These are phyloP conservation scores for Notolepis coatsorum DNA, from an alignment of 2,797 vertebrate species.

Conservation along the genomic window DNA sequence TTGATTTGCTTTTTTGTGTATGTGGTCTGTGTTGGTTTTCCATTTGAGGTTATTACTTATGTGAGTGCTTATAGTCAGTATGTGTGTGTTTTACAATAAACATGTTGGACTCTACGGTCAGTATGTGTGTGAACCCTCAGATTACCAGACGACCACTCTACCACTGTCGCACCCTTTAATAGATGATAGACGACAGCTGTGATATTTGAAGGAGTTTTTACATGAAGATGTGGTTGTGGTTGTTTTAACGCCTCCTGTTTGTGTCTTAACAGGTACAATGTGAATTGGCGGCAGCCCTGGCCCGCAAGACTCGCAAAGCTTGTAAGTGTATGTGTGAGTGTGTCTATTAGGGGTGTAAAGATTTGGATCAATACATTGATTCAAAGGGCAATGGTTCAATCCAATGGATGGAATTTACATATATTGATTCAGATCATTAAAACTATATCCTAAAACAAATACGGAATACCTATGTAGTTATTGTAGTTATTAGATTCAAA, in stretches of 20 bases:
- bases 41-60: too few relatives aligned
- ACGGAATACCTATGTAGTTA: too few relatives aligned
- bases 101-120: neutral
- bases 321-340: slow-evolving; percentile 63
- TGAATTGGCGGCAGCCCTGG: slow-evolving; percentile 93
- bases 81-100: neutral
- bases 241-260: neutral
- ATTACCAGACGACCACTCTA: too few relatives aligned
- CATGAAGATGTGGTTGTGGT: neutral
- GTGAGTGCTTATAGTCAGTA: neutral
- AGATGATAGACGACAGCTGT: neutral
- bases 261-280: slow-evolving; percentile 86
- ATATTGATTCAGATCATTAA: too few relatives aligned
- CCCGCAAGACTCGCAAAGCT: slow-evolving; percentile 94
- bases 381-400: too few relatives aligned
- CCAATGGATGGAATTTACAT: too few relatives aligned
- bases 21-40: too few relatives aligned
- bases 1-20: too few relatives aligned
- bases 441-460: too few relatives aligned
- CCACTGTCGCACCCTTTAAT: neutral
- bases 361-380: too few relatives aligned
- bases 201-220: neutral
- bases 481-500: too few relatives aligned
- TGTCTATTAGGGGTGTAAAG: too few relatives aligned
- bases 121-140: neutral